Base-by-base conservation (phyloP, 2,797 vertebrate genomes). In the Potorous gilbertii region DNA sequence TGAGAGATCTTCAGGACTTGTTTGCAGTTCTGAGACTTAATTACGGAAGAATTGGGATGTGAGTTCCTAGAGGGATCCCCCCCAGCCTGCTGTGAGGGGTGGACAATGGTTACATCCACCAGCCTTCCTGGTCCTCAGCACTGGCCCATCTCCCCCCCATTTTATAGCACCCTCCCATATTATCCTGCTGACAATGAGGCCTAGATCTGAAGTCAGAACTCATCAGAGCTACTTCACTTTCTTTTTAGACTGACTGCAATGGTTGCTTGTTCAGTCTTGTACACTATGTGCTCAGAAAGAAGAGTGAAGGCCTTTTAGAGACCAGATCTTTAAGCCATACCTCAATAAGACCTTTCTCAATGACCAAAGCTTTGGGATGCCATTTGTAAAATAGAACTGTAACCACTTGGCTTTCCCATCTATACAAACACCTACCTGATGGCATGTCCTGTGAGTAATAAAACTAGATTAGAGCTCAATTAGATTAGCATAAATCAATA, bases 51-150 rank as follows among this genome's bases (percentile, higher is more conserved):
- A 81, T 8, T 46, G n/a, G n/a, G 66, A 21, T 81, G n/a, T 46
- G 66, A 81, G n/a, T 24, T 46, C n/a, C n/a, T 46, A 21, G n/a
- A 87, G 74, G 21, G 74, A 4, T 87, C 40, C 74, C 74, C 74
- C 74, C 40, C 74, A 87, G 74, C 74, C 74, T 87, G 74, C 74
- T 87, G 74, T 87, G 74, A 87, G 74, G 62, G 74, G 74, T 81
- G 18, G n/a, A 9, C 1, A 40, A 81, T 46, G n/a, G 66, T 87
- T 50, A 50, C 46, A 87, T 24, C 27, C 24, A 87, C 21, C 74
- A 27, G 74, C 40, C 31, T 87, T 46, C 74, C 74, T 87, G 74
- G 40, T 50, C 40, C 74, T 31, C 24, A 87, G 40, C 21, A 81
- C 74, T 27, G 74, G 9, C 74, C 6, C n/a, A 46, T 46, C 40